A percentile compares a stretch with the other conserved stretches of the same genome.
Conservation (phyloP, 64 coral and sea anemone species). For the Dendrophyllia cribrosa region DNA sequence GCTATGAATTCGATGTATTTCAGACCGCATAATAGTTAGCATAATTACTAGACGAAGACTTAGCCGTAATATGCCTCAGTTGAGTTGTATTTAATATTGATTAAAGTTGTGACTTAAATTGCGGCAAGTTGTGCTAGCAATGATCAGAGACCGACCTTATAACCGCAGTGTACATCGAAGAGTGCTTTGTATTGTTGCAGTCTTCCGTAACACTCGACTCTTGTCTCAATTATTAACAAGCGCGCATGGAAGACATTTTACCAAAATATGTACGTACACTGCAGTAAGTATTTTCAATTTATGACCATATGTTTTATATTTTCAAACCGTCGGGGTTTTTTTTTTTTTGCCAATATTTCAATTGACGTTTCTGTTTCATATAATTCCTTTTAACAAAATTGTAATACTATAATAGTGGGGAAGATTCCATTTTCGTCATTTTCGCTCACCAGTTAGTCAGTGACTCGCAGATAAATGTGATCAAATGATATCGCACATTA, state of each 20-base stretch:
- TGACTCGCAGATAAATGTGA: neutral
- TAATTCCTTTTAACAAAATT: too few relatives aligned
- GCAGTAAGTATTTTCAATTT: neutral
- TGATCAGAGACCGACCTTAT: too few relatives aligned
- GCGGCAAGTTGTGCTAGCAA: neutral
- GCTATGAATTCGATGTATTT: neutral
- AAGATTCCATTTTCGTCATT: neutral
- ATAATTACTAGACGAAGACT: neutral
- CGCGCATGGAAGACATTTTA: neutral
- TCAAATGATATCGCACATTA: slow-evolving; percentile 20
- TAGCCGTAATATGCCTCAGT: neutral
- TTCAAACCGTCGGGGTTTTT: too few relatives aligned
- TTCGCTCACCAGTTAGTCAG: neutral
- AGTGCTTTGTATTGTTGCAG: neutral
- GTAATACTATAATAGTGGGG: too few relatives aligned
- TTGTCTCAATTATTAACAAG: neutral
- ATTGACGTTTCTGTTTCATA: neutral
- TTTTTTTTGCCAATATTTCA: neutral
- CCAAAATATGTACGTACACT: neutral
- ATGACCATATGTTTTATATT: too few relatives aligned
- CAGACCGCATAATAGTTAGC: neutral
- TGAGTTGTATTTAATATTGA: neutral
- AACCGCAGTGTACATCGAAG: too few relatives aligned
- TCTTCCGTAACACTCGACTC: neutral
- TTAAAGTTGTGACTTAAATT: slow-evolving; percentile 11